Evolutionary conservation across 2,888 invertebrate species (phyloP).

Genomic region (Callyntrura guangdongensis): DNA sequence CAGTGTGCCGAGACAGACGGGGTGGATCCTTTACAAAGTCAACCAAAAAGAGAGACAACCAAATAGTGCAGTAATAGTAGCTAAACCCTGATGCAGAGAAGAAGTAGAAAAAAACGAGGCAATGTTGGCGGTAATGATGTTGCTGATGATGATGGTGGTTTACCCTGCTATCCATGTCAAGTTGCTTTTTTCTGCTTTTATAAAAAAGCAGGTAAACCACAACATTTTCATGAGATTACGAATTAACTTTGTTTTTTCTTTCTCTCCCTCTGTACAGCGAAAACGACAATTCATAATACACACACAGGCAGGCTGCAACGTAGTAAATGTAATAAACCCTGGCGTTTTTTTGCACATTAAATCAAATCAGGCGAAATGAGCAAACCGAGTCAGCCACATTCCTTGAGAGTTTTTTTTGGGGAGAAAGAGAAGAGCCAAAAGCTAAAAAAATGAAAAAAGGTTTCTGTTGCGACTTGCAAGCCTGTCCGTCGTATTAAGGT

Average conservation of each 20-base stretch:
- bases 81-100: neutral
- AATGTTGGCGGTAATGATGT: neutral
- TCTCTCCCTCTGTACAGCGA: neutral
- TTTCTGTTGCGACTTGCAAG: too few relatives aligned
- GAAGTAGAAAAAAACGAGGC: neutral
- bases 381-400: slow-evolving; percentile 31
- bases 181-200: neutral
- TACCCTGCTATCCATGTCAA: slow-evolving; percentile 31
- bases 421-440: neutral
- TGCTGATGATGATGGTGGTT: neutral
- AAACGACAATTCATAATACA: slow-evolving; percentile 17
- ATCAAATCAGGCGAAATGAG: slow-evolving; percentile 32
- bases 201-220: slow-evolving; percentile 49
- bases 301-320: neutral
- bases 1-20: too few relatives aligned
- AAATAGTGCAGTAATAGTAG: too few relatives aligned
- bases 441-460: neutral
- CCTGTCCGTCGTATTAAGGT: slow-evolving; percentile 29
- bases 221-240: slow-evolving; percentile 20
- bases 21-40: slow-evolving; percentile 18
- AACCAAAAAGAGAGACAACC: neutral
- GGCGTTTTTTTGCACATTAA: slow-evolving; percentile 11
- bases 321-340: neutral
- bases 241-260: neutral
- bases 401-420: slow-evolving; percentile 25